These are phyloP conservation scores for Eristalinus sepulchralis DNA, from an alignment of 2,888 invertebrate genomes.

Conservation along the genomic window DNA sequence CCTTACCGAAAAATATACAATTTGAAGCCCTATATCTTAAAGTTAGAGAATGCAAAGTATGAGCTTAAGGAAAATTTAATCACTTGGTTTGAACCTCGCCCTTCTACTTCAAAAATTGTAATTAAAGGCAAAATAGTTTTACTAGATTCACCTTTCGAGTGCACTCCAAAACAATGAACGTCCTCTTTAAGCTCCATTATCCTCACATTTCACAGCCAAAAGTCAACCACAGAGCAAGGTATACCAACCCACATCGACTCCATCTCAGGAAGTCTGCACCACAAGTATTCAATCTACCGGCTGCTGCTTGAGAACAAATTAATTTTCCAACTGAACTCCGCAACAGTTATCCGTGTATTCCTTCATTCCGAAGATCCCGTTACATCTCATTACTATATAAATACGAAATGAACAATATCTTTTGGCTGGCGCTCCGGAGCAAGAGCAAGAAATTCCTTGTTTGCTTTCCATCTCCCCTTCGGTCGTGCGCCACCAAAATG, in stretches of 20 bases:
- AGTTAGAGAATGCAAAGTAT: too few species aligned
- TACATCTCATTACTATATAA: slow-evolving; percentile 22
- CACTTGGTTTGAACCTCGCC: too few species aligned
- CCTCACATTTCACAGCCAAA: too few species aligned
- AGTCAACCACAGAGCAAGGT: not conserved
- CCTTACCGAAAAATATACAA: too few species aligned
- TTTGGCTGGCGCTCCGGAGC: not conserved
- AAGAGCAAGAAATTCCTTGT: not conserved
- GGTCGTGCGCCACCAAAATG: not conserved
- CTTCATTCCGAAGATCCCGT: slow-evolving; percentile 4
- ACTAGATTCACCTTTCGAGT: too few species aligned
- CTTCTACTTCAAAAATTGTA: too few species aligned
- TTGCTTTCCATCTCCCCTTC: not conserved
- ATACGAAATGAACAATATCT: not conserved
- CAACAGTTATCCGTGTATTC: not conserved
- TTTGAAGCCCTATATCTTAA: too few species aligned
- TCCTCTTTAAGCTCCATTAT: too few species aligned
- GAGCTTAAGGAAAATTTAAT: too few species aligned
- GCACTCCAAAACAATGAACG: too few species aligned
- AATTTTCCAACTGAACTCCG: slow-evolving; percentile 26
- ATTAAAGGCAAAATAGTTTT: too few species aligned
- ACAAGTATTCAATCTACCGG: not conserved
- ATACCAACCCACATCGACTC: not conserved
- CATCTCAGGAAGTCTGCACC: not conserved
- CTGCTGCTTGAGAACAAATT: slow-evolving; percentile 16